Evolutionary conservation across 2,797 vertebrate species (phyloP), one percentile per base, ranked within the genome.

Genomic region (Psittacula derbiana): DNA sequence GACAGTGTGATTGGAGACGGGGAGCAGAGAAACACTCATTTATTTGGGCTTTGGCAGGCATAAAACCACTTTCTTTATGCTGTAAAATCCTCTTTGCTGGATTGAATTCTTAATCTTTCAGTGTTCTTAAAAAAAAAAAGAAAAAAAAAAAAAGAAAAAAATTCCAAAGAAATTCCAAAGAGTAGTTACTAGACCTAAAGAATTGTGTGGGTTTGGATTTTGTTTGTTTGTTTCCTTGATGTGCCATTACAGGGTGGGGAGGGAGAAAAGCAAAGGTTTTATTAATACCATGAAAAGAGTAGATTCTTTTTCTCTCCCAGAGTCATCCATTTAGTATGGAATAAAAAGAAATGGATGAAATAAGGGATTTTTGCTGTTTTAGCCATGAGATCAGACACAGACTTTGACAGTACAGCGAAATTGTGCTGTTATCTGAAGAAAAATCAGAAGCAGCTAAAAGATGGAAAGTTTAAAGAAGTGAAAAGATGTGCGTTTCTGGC

Each of bases 351-450:
- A 85, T 18, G 31, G 61, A 78, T 71, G 19, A 88, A 91, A 84
- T 55, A 33, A 55, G 19, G 31, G 78, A 55, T 53, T 84, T 92
- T 95, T 83, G 6, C 33, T 87, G 5, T n/a, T 80, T 95, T 69
- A 92, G 20, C 72, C 58, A 86, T 40, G 43, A 89, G 80, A 83
- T 90, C 65, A 72, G 31, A 38, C 47, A 47, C 3, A 69, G 49
- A 20, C 69, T 93, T 90, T 94, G 90, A 95, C 85, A 96, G 72
- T 47, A 30, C 38, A 87, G 55, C 0, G 2, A 95, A 74, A 83
- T 83, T 94, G 24, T 86, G 87, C 90, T 95, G 94, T 72, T 96
- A 85, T 76, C 85, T 92, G 80, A 95, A 64, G 66, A 86, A 94
- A 94, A 96, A 90, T 78, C 60, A 74, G 80, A 92, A 86, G 47